Evolutionary conservation across 92 coral and sea anemone species (phyloP).

Genomic region (Actinostola sp.): DNA sequence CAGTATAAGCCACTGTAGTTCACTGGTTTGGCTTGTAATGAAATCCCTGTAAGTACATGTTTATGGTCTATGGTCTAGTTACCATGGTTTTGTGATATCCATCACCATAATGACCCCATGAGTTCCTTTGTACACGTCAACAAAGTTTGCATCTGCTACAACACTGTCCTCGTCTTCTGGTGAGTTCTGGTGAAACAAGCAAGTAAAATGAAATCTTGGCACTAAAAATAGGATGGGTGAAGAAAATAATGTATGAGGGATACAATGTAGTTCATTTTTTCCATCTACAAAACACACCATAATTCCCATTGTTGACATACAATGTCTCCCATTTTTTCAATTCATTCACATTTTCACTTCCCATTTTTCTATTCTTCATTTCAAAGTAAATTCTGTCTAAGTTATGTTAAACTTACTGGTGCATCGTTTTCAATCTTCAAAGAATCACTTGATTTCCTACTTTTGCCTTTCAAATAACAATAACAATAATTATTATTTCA

Average conservation of each 20-base stretch:
- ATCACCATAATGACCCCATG: slow-evolving; percentile 90
- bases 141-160: slow-evolving; percentile 92
- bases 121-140: slow-evolving; percentile 96
- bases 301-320: too few species aligned
- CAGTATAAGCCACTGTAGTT: too few species aligned
- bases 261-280: too few species aligned
- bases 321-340: too few species aligned
- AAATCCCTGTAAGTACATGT: too few species aligned
- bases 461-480: slow-evolving; percentile 57
- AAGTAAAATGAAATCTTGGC: slow-evolving; percentile 8
- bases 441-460: slow-evolving; percentile 68
- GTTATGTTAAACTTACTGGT: slow-evolving; percentile 5
- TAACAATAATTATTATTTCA: neutral
- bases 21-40: too few species aligned
- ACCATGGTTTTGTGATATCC: slow-evolving; percentile 99
- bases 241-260: too few species aligned
- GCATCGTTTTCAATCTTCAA: slow-evolving; percentile 85
- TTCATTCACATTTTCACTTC: neutral
- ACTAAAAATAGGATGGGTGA: too few species aligned
- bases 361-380: too few species aligned
- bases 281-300: too few species aligned
- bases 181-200: neutral
- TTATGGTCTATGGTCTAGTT: neutral
- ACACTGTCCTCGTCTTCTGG: slow-evolving; percentile 35
- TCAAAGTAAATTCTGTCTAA: too few species aligned